phyloP scores from a whole-genome alignment of 2,888 invertebrate genomes.

The Euclidia mi region DNA sequence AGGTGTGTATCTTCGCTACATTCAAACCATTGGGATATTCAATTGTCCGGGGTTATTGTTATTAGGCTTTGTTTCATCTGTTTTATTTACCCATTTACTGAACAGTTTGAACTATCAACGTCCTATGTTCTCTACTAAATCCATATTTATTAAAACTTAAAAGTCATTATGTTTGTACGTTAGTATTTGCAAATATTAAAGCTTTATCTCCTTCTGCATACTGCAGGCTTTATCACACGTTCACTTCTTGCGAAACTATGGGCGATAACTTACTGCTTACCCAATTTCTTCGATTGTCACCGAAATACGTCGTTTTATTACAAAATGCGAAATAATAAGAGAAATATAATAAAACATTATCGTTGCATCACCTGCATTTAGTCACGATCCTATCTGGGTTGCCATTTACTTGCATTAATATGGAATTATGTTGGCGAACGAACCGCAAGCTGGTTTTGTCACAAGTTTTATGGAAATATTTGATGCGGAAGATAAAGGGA shows the following conservation, averaged over 20 bases:
- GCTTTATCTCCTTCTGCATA: neutral
- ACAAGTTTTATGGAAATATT: slow-evolving; percentile 13
- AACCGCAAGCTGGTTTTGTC: slow-evolving; percentile 55
- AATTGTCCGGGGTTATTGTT: too few relatives aligned
- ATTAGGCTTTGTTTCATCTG: too few relatives aligned
- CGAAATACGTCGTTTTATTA: slow-evolving; percentile 30
- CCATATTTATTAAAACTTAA: too few relatives aligned
- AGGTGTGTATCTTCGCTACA: too few relatives aligned
- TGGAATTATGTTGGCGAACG: slow-evolving; percentile 70
- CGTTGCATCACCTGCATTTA: slow-evolving; percentile 76
- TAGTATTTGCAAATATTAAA: too few relatives aligned
- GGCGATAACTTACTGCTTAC: slow-evolving; percentile 4
- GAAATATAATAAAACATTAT: slow-evolving; percentile 48
- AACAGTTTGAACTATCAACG: too few relatives aligned
- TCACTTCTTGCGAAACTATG: slow-evolving; percentile 8
- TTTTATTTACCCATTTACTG: too few relatives aligned
- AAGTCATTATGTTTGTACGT: too few relatives aligned
- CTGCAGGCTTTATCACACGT: neutral
- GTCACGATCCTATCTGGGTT: slow-evolving; percentile 79
- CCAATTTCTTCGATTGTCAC: slow-evolving; percentile 16
- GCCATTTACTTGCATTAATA: slow-evolving; percentile 77
- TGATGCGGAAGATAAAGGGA: neutral
- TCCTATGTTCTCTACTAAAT: too few relatives aligned
- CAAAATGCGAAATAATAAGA: slow-evolving; percentile 52
- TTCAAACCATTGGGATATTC: too few relatives aligned